Evolutionary conservation across 2,888 invertebrate species (phyloP).

Genomic region (Nesidiocoris tenuis): DNA sequence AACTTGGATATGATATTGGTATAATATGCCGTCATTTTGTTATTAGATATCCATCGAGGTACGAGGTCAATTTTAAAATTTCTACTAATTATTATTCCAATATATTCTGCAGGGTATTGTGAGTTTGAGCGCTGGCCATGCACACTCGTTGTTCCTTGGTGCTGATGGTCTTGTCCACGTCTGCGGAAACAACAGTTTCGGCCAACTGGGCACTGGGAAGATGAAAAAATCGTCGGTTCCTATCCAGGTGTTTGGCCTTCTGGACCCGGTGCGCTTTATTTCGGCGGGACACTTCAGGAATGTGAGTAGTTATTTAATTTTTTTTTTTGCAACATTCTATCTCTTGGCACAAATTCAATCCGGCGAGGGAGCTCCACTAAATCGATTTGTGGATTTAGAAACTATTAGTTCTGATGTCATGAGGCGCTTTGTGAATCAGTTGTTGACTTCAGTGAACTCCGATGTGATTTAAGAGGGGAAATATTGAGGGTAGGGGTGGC

Average conservation of each 20-base stretch:
- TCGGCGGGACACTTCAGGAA: conserved; percentile 75
- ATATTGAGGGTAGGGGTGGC: no score
- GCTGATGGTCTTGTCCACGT: conserved; percentile 68
- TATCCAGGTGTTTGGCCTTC: conserved; percentile 58
- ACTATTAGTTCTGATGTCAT: no score
- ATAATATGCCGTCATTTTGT: conserved; percentile 1
- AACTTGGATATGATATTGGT: not conserved
- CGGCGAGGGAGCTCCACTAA: no score
- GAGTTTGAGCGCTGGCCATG: conserved; percentile 66
- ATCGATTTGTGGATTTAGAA: no score
- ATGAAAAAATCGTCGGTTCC: conserved; percentile 63
- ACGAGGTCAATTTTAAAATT: no score
- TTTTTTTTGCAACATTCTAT: not conserved
- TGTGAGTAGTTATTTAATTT: conserved; percentile 60
- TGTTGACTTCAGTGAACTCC: no score
- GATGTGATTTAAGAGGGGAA: no score
- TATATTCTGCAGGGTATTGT: conserved; percentile 50
- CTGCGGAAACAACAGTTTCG: conserved; percentile 73
- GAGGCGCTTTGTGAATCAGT: no score
- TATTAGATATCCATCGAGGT: no score
- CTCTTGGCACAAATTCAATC: no score
- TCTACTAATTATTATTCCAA: no score
- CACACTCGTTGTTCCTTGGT: conserved; percentile 69
- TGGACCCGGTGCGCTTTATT: conserved; percentile 59
- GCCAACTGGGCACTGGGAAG: conserved; percentile 68